A percentile compares a stretch with the other conserved stretches of the same genome.
phyloP scores from a whole-genome alignment of 2,888 invertebrate genomes.

The Mesopsocus fuscifrons region DNA sequence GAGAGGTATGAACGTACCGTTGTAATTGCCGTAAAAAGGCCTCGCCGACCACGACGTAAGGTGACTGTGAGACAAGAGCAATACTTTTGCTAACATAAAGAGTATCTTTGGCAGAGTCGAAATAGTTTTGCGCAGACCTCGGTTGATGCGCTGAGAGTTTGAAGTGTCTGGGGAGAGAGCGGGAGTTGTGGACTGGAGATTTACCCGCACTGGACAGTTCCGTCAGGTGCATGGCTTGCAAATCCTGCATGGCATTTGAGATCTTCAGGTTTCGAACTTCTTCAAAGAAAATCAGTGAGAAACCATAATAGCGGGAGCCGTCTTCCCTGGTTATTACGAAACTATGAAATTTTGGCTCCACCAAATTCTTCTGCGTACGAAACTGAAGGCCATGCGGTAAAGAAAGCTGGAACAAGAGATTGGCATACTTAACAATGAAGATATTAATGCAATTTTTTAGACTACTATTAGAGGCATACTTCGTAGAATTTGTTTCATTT shows the following conservation, averaged over 20 bases:
- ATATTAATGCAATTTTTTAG: too few species aligned
- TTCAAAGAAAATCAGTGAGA: conserved; percentile 89
- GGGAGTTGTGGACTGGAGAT: conserved; percentile 37
- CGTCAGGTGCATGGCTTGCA: conserved; percentile 71
- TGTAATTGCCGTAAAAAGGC: conserved; percentile 74
- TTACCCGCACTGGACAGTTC: conserved; percentile 59
- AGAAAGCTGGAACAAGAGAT: conserved; percentile 52
- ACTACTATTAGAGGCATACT: too few species aligned
- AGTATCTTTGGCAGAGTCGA: conserved; percentile 85
- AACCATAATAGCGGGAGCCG: conserved; percentile 86
- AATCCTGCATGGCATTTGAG: conserved; percentile 85
- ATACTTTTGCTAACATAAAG: conserved; percentile 92
- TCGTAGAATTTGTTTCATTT: too few species aligned
- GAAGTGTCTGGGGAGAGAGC: conserved; percentile 77
- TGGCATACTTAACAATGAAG: too few species aligned
- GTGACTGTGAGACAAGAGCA: conserved; percentile 76
- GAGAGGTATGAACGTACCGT: conserved; percentile 41
- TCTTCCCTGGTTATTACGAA: conserved; percentile 95
- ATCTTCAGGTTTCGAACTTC: conserved; percentile 84
- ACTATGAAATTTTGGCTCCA: conserved; percentile 80
- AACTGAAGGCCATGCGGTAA: conserved; percentile 88
- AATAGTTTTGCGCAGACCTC: conserved; percentile 64
- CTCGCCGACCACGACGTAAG: conserved; percentile 73
- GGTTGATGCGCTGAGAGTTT: conserved; percentile 60
- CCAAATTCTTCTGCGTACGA: conserved; percentile 77